Percentiles rank a stretch among this genome's conserved stretches.
phyloP scores from a whole-genome alignment of 1,140 invertebrate species.

The Sinonovacula constricta region DNA sequence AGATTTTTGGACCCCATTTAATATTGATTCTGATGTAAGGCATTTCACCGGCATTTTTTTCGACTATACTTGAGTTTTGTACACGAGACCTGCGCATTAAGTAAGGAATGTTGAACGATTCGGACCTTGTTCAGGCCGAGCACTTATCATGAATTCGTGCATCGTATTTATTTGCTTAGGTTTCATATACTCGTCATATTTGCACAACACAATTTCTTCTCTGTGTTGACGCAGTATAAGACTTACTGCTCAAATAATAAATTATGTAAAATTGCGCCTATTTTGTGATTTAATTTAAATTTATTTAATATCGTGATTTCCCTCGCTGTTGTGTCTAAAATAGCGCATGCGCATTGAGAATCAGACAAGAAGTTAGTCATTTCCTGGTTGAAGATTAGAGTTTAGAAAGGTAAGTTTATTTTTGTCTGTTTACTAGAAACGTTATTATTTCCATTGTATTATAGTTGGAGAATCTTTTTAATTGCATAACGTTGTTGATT shows the following conservation, averaged over 20 bases:
- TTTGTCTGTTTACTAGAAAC: background rate
- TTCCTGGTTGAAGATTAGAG: slow-evolving; percentile 36
- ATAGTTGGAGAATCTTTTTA: background rate
- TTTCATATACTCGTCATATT: too few species aligned
- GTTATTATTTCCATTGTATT: background rate
- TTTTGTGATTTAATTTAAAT: too few species aligned
- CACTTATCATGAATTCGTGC: too few species aligned
- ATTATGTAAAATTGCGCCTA: background rate
- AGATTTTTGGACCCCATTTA: too few species aligned
- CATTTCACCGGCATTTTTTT: too few species aligned
- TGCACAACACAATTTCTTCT: background rate
- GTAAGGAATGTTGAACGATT: too few species aligned
- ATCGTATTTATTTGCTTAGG: too few species aligned
- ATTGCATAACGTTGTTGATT: background rate
- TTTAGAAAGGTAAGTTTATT: background rate
- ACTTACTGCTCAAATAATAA: background rate
- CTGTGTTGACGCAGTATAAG: background rate
- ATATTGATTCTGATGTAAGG: too few species aligned
- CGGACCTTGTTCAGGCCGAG: too few species aligned
- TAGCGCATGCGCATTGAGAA: slow-evolving; percentile 14
- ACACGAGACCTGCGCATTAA: too few species aligned
- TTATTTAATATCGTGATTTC: too few species aligned
- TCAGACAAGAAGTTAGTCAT: slow-evolving; percentile 32
- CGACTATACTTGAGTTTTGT: too few species aligned
- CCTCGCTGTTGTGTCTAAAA: slow-evolving; percentile 6